Evolutionary conservation across 2,888 invertebrate species (phyloP).

Genomic region (Spicauda simplicius): DNA sequence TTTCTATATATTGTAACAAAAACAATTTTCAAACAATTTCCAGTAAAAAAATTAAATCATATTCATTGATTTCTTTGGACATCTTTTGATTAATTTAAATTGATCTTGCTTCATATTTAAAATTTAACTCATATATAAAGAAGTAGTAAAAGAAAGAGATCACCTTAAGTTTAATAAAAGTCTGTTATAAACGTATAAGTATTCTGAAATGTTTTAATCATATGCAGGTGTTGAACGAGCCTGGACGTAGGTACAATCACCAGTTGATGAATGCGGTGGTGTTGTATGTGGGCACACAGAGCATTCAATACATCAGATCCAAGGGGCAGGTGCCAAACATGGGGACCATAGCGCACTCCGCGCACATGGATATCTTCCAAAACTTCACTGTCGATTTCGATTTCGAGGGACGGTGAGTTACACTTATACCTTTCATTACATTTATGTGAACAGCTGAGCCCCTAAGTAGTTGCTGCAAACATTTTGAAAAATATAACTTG

Average conservation of each 20-base stretch:
- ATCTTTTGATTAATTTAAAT: neutral
- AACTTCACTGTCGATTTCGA: constrained; percentile 99
- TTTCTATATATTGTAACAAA: constrained; percentile 4
- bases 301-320: constrained; percentile 95
- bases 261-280: constrained; percentile 98
- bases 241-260: constrained; percentile 97
- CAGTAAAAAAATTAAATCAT: neutral
- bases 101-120: neutral
- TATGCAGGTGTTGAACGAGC: constrained; percentile 88
- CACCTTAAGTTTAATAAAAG: neutral
- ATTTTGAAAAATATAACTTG: too few relatives aligned
- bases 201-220: neutral
- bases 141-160: neutral
- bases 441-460: too few relatives aligned
- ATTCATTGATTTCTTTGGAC: constrained; percentile 16
- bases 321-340: constrained; percentile 97
- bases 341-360: constrained; percentile 98
- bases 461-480: too few relatives aligned
- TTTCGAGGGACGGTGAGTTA: constrained; percentile 91
- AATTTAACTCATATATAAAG: neutral
- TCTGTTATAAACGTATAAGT: neutral
- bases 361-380: constrained; percentile 99
- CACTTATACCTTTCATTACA: neutral
- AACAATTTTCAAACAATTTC: neutral
- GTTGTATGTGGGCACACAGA: constrained; percentile 98